These are phyloP conservation scores for Rhopalosiphum nymphaeae DNA, from an alignment of 2,888 invertebrate genomes.

Conservation along the genomic window DNA sequence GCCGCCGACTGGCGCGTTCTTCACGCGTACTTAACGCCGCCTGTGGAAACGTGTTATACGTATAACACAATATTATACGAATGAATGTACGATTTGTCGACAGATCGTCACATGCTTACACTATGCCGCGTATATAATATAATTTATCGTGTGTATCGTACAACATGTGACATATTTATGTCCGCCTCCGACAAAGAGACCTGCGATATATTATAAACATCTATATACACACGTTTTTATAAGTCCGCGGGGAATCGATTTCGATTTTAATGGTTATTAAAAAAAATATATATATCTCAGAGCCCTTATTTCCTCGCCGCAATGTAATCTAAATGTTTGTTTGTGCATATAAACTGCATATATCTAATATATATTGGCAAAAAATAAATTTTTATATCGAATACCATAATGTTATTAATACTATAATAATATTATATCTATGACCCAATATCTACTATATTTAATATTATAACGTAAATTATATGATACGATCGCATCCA, in stretches of 20 bases:
- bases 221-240: background rate
- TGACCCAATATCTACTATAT: too few relatives aligned
- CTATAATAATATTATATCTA: background rate
- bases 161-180: conserved; percentile 20
- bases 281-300: background rate
- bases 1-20: conserved; percentile 47
- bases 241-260: background rate
- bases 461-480: background rate
- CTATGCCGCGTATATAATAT: background rate
- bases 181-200: background rate
- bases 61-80: too few relatives aligned
- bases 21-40: conserved; percentile 60
- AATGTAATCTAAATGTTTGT: background rate
- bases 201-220: background rate
- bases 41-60: background rate
- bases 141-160: background rate
- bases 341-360: background rate
- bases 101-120: background rate
- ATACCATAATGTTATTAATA: background rate
- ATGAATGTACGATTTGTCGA: background rate
- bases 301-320: background rate
- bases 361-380: background rate
- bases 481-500: background rate
- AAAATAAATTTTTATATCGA: background rate
- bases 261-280: background rate